Conservation (phyloP, 2,888 invertebrate genomes). For the Drosophila pegasa region DNA sequence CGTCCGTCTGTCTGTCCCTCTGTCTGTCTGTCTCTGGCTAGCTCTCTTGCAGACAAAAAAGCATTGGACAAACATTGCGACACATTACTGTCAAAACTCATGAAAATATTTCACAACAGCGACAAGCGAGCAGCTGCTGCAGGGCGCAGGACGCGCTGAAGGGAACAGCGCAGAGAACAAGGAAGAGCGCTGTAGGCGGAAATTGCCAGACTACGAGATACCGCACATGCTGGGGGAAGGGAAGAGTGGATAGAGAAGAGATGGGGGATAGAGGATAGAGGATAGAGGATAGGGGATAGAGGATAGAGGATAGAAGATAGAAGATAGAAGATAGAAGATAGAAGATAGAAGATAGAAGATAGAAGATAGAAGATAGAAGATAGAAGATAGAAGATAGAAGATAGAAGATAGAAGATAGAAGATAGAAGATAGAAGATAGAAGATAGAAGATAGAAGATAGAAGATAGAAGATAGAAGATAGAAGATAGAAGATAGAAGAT, state of each 20-base stretch:
- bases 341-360: neutral
- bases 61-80: conserved; percentile 77
- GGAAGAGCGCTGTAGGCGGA: neutral
- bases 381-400: neutral
- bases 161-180: neutral
- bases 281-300: neutral
- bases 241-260: neutral
- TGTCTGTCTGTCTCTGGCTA: conserved; percentile 21
- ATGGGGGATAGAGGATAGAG: too few species aligned
- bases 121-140: conserved; percentile 55
- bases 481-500: neutral
- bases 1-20: conserved; percentile 4
- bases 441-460: neutral
- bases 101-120: conserved; percentile 78
- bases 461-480: neutral
- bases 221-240: neutral
- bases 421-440: neutral
- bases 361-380: neutral
- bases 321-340: neutral
- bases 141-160: conserved; percentile 6
- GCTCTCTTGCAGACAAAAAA: conserved; percentile 50
- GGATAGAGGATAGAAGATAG: neutral
- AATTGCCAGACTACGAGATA: neutral
- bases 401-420: neutral
- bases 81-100: conserved; percentile 81